Base-by-base conservation (phyloP, 2,797 vertebrate species). In the Thripadectes ignobilis region DNA sequence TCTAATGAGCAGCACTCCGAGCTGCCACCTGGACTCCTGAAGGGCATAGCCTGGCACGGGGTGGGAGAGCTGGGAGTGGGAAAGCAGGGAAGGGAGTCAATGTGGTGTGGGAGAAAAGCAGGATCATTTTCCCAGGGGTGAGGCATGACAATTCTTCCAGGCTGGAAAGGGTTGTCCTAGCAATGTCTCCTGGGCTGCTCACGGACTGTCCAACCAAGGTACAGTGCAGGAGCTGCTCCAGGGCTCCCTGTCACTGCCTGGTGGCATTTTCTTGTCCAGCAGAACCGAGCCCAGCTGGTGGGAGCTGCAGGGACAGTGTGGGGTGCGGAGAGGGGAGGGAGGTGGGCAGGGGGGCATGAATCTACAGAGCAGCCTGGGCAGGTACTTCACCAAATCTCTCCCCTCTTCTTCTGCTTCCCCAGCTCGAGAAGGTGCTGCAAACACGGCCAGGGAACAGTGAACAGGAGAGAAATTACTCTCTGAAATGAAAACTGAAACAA, bases 11-110 rank as follows among this genome's bases (percentile, higher is more conserved):
- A 68, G 54, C 68, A 29, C 6, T 0, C 8, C 0, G 46, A 78
- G 74, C 66, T 75, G 76, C 51, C 90, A 38, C 62, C 80, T 72
- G 88, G 62, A 43, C 55, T 59, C 74, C 90, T 92, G 92, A 94
- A 94, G 81, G 93, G 72, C 91, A 87, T 49, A 67, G 54, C 52
- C 36, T 38, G 38, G 48, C 4, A 18, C 36, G 24, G 18, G 22
- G 22, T 59, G n/a, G 41, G 43, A 43, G 36, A 74, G 26, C 49
- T 29, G n/a, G 12, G n/a, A 48, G 39, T 16, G 23, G 85, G 58
- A 32, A 68, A 52, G 16, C 4, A 3, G 48, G 30, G 6, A 7
- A 34, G 11, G 62, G 41, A 36, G 71, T 34, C 2, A 0, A 29
- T 4, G 14, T 1, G 1, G 29, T 12, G 23, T 6, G 23, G 52